phyloP scores from a whole-genome alignment of 2,888 invertebrate genomes.

The Chloroclystis v-ata region DNA sequence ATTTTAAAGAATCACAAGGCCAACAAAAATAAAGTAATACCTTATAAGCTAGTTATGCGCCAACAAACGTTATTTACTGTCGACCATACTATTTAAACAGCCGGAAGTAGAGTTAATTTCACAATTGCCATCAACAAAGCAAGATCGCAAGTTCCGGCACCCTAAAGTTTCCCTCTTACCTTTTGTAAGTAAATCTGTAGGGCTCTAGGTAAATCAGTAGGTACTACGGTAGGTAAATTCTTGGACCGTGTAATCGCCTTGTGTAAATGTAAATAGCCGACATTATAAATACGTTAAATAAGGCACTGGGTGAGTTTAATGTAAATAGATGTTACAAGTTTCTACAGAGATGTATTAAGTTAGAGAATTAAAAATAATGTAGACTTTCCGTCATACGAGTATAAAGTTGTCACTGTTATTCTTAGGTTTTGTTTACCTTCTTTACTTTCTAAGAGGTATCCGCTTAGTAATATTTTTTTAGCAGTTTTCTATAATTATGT shows the following conservation, averaged over 20 bases:
- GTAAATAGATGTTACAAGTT: conserved; percentile 22
- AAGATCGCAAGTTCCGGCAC: conserved; percentile 24
- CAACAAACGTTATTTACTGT: no score
- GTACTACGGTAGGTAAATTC: conserved; percentile 20
- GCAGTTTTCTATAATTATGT: no score
- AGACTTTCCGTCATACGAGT: no score
- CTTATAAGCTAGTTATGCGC: no score
- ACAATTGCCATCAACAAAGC: conserved; percentile 5
- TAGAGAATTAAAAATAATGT: not conserved
- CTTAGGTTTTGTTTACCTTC: no score
- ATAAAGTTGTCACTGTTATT: no score
- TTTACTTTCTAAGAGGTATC: no score
- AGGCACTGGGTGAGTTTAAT: conserved; percentile 14
- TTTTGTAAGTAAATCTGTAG: conserved; percentile 16
- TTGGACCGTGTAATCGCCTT: conserved; percentile 25
- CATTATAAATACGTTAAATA: conserved; percentile 22
- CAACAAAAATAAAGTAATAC: no score
- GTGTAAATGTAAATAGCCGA: conserved; percentile 24
- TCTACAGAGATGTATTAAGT: conserved; percentile 4
- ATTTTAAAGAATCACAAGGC: no score
- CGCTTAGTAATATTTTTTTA: no score
- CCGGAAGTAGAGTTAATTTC: not conserved
- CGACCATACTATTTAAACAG: no score
- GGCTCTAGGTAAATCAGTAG: no score
- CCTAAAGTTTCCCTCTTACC: conserved; percentile 24